phyloP scores from a whole-genome alignment of 2,797 vertebrate species.

The Anabacerthia variegaticeps region DNA sequence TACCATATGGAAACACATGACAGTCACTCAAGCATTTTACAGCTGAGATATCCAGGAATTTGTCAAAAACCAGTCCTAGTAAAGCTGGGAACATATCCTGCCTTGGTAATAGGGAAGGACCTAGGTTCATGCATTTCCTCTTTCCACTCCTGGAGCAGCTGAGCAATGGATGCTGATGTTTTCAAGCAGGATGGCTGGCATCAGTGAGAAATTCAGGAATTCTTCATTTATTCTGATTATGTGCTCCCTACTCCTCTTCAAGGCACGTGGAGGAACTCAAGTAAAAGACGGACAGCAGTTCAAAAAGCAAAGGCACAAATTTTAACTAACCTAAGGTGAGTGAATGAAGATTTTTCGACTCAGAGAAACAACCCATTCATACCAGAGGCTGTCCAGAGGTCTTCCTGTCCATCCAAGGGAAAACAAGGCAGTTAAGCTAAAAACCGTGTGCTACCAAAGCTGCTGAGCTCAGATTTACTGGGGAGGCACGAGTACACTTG shows the following conservation, averaged over 20 bases:
- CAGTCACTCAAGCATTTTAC: not conserved
- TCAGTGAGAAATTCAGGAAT: not conserved
- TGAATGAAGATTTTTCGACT: not conserved
- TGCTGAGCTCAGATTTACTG: not conserved
- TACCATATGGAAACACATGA: not conserved
- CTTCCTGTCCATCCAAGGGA: not conserved
- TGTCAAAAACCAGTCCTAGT: not conserved
- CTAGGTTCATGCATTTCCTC: not conserved
- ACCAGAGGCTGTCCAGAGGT: not conserved
- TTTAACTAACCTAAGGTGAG: not conserved
- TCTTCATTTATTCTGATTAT: not conserved
- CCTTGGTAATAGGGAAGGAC: not conserved
- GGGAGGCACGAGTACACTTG: not conserved
- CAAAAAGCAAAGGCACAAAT: not conserved
- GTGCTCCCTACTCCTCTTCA: not conserved
- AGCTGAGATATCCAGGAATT: not conserved
- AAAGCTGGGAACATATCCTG: not conserved
- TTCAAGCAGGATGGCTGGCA: not conserved
- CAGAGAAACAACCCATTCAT: not conserved
- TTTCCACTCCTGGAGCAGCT: not conserved
- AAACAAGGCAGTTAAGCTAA: constrained; percentile 24
- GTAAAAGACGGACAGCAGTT: not conserved
- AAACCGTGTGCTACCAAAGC: not conserved
- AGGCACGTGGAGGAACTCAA: not conserved
- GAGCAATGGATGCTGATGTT: not conserved